Conservation (phyloP, 2,113 vertebrate species). For the Isichthys henryi region DNA sequence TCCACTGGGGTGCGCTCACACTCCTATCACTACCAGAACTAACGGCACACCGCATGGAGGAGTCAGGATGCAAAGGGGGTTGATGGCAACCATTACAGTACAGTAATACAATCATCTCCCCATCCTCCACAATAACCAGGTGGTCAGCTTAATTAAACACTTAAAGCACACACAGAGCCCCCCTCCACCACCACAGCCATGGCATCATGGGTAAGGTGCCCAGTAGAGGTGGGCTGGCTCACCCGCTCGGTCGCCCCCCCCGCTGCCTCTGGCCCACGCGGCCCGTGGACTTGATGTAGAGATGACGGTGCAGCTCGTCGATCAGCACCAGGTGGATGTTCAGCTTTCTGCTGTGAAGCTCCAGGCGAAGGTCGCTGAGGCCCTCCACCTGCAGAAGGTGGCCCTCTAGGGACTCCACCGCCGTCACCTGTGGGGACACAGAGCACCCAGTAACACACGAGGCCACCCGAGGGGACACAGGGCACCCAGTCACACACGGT, state of each 20-base stretch:
- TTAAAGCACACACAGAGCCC: neutral
- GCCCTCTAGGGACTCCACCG: constrained; percentile 85
- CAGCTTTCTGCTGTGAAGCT: constrained; percentile 96
- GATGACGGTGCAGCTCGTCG: constrained; percentile 88
- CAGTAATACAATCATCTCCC: neutral
- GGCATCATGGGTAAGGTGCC: neutral
- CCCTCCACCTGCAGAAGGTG: constrained; percentile 90
- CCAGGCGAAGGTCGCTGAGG: constrained; percentile 83
- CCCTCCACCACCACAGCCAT: neutral
- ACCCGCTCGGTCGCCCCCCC: constrained; percentile 54
- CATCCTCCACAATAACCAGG: neutral
- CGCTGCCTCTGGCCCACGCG: constrained; percentile 76
- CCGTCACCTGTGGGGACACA: constrained; percentile 70
- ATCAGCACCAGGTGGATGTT: constrained; percentile 93
- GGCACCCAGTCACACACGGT: neutral
- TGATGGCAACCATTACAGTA: neutral
- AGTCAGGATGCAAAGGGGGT: neutral
- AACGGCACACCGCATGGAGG: neutral
- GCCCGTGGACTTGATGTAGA: constrained; percentile 93
- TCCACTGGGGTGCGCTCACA: neutral
- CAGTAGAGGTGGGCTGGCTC: neutral
- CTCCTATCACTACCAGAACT: neutral
- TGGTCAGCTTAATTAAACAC: neutral
- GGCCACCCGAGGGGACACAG: constrained; percentile 50
- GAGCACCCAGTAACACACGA: neutral